Evolutionary conservation across 2,888 invertebrate species (phyloP).

Genomic region (Augochlorella aurata): DNA sequence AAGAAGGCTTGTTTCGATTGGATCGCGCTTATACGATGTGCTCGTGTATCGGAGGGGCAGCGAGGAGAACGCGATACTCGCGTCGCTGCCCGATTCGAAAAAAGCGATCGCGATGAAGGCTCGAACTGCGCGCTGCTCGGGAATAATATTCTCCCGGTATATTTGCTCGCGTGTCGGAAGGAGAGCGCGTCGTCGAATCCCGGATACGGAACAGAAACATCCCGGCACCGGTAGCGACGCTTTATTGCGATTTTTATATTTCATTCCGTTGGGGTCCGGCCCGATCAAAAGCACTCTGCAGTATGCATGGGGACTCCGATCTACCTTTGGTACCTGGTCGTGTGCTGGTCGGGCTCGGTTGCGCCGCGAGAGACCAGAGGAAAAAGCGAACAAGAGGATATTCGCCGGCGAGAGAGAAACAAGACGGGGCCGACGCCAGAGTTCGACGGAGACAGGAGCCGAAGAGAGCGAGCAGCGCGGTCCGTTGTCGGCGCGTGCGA

Average conservation of each 20-base stretch:
- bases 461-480: not conserved
- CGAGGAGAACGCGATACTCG: not conserved
- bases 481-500: not conserved
- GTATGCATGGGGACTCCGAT: constrained; percentile 70
- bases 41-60: not conserved
- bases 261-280: constrained; percentile 71
- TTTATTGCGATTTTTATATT: constrained; percentile 78
- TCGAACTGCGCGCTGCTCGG: constrained; percentile 17
- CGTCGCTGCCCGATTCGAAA: constrained; percentile 13
- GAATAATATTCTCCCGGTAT: constrained; percentile 55
- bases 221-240: constrained; percentile 69
- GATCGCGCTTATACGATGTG: not conserved
- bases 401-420: constrained; percentile 41
- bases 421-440: not conserved
- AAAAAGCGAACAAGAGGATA: constrained; percentile 51
- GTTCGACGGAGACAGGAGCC: constrained; percentile 20
- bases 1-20: not conserved
- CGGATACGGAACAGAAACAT: constrained; percentile 70
- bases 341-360: constrained; percentile 43
- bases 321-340: constrained; percentile 63
- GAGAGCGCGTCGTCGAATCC: constrained; percentile 62
- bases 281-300: constrained; percentile 74
- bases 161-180: constrained; percentile 53
- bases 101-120: constrained; percentile 11
- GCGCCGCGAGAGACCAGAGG: constrained; percentile 51